Evolutionary conservation across 2,113 vertebrate species (phyloP).

Genomic region (Malurus alboscapulatus): DNA sequence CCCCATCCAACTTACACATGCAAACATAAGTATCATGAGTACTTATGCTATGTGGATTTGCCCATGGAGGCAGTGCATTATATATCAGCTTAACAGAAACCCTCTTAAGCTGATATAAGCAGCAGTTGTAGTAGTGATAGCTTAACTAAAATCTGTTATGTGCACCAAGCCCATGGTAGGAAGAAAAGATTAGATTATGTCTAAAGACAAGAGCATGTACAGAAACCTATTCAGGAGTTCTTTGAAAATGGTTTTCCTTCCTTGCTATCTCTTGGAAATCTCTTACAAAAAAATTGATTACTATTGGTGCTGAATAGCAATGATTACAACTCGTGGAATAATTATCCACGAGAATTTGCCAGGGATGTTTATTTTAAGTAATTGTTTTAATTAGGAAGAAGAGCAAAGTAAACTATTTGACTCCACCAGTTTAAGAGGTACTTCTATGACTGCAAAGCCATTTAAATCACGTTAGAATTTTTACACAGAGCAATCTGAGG

Average conservation of each 20-base stretch:
- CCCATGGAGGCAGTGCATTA: not conserved
- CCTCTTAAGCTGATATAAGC: not conserved
- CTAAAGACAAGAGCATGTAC: not conserved
- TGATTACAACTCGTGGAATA: not conserved
- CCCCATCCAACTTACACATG: too few relatives aligned
- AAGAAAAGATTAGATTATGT: not conserved
- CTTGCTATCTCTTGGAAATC: not conserved
- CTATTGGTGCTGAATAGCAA: not conserved
- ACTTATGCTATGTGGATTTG: not conserved
- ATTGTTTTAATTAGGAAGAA: not conserved
- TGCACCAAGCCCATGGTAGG: not conserved
- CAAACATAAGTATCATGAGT: accelerated
- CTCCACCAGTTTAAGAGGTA: not conserved
- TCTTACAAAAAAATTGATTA: not conserved
- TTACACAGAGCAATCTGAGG: not conserved
- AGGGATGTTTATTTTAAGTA: not conserved
- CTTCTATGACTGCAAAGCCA: not conserved
- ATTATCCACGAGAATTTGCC: not conserved
- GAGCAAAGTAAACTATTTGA: not conserved
- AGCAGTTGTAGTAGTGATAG: not conserved
- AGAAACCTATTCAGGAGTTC: not conserved
- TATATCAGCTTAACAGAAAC: not conserved
- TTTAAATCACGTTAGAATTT: not conserved
- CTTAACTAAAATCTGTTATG: not conserved
- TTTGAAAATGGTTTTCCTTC: not conserved